These are phyloP conservation scores for Pampus argenteus DNA, from an alignment of 2,797 vertebrate species.

Conservation along the genomic window DNA sequence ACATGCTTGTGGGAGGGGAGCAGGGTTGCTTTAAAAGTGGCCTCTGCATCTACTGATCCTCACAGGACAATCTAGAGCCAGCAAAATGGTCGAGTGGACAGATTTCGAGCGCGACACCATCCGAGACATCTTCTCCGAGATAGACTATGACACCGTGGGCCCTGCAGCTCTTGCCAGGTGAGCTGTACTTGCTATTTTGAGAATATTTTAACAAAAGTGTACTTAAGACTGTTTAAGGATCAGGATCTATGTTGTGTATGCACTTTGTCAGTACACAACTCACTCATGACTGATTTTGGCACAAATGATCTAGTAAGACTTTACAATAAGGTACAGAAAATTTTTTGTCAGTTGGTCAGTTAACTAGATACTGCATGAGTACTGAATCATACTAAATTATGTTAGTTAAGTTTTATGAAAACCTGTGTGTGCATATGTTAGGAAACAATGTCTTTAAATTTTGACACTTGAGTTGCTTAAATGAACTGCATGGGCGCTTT, in stretches of 20 bases:
- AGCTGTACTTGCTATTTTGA: background rate
- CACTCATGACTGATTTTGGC: too few relatives aligned
- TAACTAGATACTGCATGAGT: too few relatives aligned
- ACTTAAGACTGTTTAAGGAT: background rate
- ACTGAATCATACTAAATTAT: too few relatives aligned
- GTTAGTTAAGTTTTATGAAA: too few relatives aligned
- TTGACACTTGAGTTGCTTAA: too few relatives aligned
- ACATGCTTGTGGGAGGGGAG: background rate
- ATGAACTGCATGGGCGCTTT: too few relatives aligned
- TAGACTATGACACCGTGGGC: slow-evolving; percentile 44
- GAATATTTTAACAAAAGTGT: background rate
- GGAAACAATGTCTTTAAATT: too few relatives aligned
- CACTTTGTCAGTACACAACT: too few relatives aligned
- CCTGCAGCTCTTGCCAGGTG: slow-evolving; percentile 60
- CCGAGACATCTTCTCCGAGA: slow-evolving; percentile 51
- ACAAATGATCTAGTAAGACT: too few relatives aligned
- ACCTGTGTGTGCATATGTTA: too few relatives aligned
- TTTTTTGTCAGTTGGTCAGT: too few relatives aligned
- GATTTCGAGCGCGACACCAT: slow-evolving; percentile 71
- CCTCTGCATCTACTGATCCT: slow-evolving; percentile 4
- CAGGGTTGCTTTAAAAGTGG: slow-evolving; percentile 15
- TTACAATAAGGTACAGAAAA: too few relatives aligned
- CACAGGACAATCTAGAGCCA: slow-evolving; percentile 11
- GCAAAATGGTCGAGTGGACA: slow-evolving; percentile 74
- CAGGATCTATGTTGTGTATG: background rate